Conservation (phyloP, 2,888 invertebrate genomes). For the Drosophila kuntzei region DNA sequence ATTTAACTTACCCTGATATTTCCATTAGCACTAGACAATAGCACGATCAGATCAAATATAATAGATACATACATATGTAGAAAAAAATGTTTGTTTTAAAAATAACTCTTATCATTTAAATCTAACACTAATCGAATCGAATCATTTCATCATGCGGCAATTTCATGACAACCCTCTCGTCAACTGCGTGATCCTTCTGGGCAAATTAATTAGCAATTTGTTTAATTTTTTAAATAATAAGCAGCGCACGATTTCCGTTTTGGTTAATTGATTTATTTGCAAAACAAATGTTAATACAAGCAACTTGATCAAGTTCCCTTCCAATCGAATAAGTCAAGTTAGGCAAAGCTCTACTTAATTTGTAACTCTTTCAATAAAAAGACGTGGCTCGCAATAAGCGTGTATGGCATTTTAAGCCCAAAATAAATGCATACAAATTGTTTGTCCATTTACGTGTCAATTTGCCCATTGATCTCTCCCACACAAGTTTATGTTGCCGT, state of each 20-base stretch:
- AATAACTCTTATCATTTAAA: conserved; percentile 24
- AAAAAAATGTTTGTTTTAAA: conserved; percentile 4
- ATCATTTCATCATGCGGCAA: conserved; percentile 38
- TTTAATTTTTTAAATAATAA: conserved; percentile 21
- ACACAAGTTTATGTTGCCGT: conserved; percentile 32
- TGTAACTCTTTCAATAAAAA: neutral
- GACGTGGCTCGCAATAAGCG: conserved; percentile 12
- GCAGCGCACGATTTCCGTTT: conserved; percentile 36
- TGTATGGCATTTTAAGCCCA: conserved; percentile 17
- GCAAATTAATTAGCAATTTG: conserved; percentile 44
- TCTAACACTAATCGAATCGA: conserved; percentile 26
- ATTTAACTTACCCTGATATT: neutral
- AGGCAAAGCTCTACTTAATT: neutral
- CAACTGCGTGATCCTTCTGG: conserved; percentile 47
- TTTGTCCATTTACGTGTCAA: conserved; percentile 27
- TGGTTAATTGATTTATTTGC: conserved; percentile 55
- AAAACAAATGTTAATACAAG: conserved; percentile 19
- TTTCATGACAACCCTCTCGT: conserved; percentile 31
- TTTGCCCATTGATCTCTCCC: conserved; percentile 18
- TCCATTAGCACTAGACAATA: conserved; percentile 9
- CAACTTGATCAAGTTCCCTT: conserved; percentile 32
- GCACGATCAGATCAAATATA: conserved; percentile 3
- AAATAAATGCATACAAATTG: conserved; percentile 23
- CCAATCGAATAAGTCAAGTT: neutral
- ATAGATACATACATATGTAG: neutral